Conservation (phyloP, 2,797 vertebrate species). For the Stomatorhinus walkeri region DNA sequence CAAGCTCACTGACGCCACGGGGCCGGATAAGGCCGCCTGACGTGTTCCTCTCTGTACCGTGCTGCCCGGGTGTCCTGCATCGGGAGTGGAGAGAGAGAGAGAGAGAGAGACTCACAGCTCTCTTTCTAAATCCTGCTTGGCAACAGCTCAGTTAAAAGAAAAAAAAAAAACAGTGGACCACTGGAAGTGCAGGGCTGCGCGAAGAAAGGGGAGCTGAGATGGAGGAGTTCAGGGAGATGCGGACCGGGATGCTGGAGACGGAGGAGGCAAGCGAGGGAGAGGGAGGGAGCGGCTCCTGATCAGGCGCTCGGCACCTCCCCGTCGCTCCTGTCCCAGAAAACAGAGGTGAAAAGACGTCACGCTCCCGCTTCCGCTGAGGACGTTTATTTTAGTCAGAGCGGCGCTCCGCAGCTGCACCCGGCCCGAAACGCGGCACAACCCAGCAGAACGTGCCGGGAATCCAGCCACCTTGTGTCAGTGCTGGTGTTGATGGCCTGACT, state of each 20-base stretch:
- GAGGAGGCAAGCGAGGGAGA: not conserved
- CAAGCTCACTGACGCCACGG: not conserved
- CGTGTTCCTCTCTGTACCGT: not conserved
- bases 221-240: not conserved
- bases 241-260: not conserved
- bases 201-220: not conserved
- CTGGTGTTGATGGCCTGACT: not conserved
- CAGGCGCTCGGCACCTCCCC: not conserved
- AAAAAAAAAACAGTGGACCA: not conserved
- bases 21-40: not conserved
- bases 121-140: conserved; percentile 9
- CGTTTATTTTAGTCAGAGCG: conserved; percentile 1
- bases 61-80: not conserved
- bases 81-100: not conserved
- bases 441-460: not conserved
- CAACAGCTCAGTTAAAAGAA: not conserved
- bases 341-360: conserved; percentile 2
- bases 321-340: conserved; percentile 4
- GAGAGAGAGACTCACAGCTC: not conserved
- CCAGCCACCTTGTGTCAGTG: not conserved
- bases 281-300: not conserved
- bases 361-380: not conserved
- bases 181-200: not conserved
- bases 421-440: not conserved
- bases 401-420: not conserved